Conservation (phyloP, 2,797 vertebrate genomes). For the Acanthurus tractus region DNA sequence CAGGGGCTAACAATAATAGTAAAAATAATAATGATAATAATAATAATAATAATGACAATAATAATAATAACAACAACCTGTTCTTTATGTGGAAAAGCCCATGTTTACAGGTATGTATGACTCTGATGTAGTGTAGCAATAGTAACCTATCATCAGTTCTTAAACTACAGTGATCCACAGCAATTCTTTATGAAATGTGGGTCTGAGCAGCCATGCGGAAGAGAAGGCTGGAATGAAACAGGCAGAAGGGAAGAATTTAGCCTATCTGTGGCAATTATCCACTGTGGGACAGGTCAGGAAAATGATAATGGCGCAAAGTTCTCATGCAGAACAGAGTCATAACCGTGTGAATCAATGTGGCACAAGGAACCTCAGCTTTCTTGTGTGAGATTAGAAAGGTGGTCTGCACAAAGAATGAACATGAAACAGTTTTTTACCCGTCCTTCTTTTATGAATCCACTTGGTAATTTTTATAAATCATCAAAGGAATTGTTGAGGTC, state of each 20-base stretch:
- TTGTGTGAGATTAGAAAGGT: constrained; percentile 39
- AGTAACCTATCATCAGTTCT: constrained; percentile 44
- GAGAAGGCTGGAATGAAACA: constrained; percentile 44
- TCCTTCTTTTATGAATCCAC: constrained; percentile 18
- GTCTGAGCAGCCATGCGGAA: constrained; percentile 65
- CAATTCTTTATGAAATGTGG: constrained; percentile 56
- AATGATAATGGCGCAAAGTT: constrained; percentile 68
- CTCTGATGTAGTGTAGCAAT: constrained; percentile 15
- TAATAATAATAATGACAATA: not conserved
- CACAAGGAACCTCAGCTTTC: constrained; percentile 37
- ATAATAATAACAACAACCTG: not conserved
- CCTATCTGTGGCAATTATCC: constrained; percentile 74
- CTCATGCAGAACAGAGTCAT: constrained; percentile 76
- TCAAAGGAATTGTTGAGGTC: constrained; percentile 23
- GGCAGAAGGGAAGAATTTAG: constrained; percentile 60
- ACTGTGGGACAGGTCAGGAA: constrained; percentile 72
- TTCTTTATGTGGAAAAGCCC: not conserved
- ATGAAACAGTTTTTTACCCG: constrained; percentile 7
- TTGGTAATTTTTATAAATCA: constrained; percentile 25
- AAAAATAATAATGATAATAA: not conserved
- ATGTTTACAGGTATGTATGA: constrained; percentile 42
- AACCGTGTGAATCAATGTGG: constrained; percentile 64
- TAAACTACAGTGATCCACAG: constrained; percentile 48
- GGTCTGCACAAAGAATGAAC: constrained; percentile 22
- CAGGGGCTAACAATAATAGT: too few species aligned